Evolutionary conservation across 2,113 vertebrate species (phyloP).

Genomic region (Dicaeum eximium): DNA sequence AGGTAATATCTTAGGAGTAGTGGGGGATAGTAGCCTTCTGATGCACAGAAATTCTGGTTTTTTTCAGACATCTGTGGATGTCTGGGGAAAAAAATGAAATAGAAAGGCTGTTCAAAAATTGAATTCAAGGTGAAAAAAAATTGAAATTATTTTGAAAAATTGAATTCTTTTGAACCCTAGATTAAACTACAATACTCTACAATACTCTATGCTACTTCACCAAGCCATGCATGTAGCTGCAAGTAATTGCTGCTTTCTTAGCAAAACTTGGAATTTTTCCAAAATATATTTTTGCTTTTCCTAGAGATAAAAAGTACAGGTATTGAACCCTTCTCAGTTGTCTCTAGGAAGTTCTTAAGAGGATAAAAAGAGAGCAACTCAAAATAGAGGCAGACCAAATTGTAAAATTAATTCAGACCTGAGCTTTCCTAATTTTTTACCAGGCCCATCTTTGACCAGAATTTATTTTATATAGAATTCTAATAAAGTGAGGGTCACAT

Average conservation of each 20-base stretch:
- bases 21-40: neutral
- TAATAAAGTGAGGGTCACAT: neutral
- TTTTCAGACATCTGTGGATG: neutral
- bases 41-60: neutral
- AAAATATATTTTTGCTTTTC: neutral
- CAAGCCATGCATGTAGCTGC: neutral
- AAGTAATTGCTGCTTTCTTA: neutral
- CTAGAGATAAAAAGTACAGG: neutral
- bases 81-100: neutral
- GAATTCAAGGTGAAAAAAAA: neutral
- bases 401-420: neutral
- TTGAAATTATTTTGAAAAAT: too few relatives aligned
- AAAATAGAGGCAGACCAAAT: neutral
- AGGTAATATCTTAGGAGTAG: neutral
- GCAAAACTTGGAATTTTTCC: neutral
- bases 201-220: neutral
- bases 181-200: neutral
- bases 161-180: neutral
- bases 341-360: neutral
- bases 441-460: neutral
- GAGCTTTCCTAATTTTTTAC: neutral
- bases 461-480: neutral
- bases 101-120: neutral
- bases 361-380: neutral
- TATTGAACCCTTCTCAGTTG: neutral